Base-by-base conservation (phyloP, 2,797 vertebrate species). In the Etheostoma perlongum region DNA sequence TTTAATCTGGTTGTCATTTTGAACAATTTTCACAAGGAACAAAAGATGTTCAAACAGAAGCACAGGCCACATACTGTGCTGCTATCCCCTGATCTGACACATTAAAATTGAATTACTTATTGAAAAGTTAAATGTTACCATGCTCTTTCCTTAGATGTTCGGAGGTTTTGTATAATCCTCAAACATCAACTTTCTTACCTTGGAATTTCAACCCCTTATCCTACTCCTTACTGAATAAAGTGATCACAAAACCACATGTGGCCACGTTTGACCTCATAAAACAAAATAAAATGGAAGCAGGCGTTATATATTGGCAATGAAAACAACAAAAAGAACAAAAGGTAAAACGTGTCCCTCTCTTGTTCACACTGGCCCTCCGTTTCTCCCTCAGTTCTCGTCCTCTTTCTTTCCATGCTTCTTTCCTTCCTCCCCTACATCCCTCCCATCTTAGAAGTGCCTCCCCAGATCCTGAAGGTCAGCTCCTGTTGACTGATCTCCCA, bases 391-490 rank as follows among this genome's bases (percentile, higher is more conserved):
- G 14, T 23, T 48, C 15, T 47, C 0, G 48, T 51, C 13, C 25
- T 58, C 21, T 33, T 33, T 47, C 11, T 21, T 42, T 15, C 23
- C 2, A 3, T 47, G 7, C 46, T 49, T 70, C 48, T 42, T 58
- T 25, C 54, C 21, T 59, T 33, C 58, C 33, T 42, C 65, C 21
- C 12, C 13, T 11, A 6, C 3, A 4, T 51, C 52, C 48, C 53
- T 77, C 70, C 46, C 36, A 46, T 15, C 44, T 66, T 46, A 69
- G 33, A 59, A 61, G 33, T 49, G 18, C 52, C 54, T 66, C 21
- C 59, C 13, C 46, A 30, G 67, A 78, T 82, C 66, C 58, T 87
- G 92, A 93, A 94, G 93, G 94, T 94, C 92, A 91, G 83, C 81
- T 85, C 66, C 86, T 83, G 69, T 82, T 86, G 83, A 88, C 73